Base-by-base conservation (phyloP, 2,888 invertebrate genomes). In the Saturnia pavonia region DNA sequence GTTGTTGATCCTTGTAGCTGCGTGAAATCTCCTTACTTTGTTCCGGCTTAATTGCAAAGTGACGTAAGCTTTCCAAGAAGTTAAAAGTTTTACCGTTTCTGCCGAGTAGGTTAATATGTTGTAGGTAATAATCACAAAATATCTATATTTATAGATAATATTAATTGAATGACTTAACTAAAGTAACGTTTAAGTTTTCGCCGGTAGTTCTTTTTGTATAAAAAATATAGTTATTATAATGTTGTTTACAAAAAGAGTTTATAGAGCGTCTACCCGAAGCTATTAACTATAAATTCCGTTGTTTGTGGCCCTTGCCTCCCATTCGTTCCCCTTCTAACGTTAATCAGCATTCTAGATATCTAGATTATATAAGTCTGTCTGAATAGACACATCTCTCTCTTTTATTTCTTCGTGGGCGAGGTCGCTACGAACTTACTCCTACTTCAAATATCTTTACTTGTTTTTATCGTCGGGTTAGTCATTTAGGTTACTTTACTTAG, bases 261-360 rank as follows among this genome's bases (percentile, higher is more conserved):
- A 86, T 85, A 80, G 85, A 86, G 84, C 85, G 88, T 89, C 87
- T 85, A 82, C 84, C 84, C 80, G 82, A 85, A 86, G 82, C 87
- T 84, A 89, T 90, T 91, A 90, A 88, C 90, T 85, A 91, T 91
- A 91, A 92, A 92, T 92, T 88, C 82, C 80, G 82, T 81, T 88
- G 90, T 90, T 91, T 88, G 88, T 83, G 82, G 83, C 84, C 79
- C 54, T 67, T 60, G 51, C 74, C 75, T 75, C 80, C 77, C 78
- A 82, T 81, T 84, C 77, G 81, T 83, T 81, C 83, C 83, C 82
- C 81, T 80, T 75, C 85, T 86, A 86, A 89, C 88, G 88, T 88
- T 91, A 91, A 92, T 92, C 91, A 92, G 90, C 85, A 88, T 88
- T 85, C 83, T 86, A 82, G 80, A 82, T 84, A 84, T 88, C 88